These are phyloP conservation scores for Eriocheir sinensis DNA, from an alignment of 1,140 invertebrate genomes.

Conservation along the genomic window DNA sequence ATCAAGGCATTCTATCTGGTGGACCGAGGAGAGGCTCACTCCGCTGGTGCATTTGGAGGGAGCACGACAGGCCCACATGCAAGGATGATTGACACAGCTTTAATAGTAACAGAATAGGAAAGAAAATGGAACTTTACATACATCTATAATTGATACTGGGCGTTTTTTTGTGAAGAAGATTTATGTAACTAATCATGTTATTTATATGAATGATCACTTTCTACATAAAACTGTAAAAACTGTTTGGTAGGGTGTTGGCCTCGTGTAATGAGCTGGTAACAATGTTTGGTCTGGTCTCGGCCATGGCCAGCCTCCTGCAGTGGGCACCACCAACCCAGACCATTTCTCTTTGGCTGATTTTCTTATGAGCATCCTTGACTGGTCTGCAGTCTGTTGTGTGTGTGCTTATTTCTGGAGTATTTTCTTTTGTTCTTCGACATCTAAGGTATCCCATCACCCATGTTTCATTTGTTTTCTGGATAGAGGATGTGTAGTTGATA, in stretches of 20 bases:
- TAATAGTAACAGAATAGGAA: conserved; percentile 74
- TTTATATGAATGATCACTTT: conserved; percentile 77
- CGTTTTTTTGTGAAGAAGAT: conserved; percentile 75
- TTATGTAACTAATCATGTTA: conserved; percentile 77
- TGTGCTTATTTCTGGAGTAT: conserved; percentile 52
- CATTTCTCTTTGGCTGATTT: conserved; percentile 64
- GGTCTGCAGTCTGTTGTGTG: conserved; percentile 72
- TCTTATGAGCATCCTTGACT: conserved; percentile 69
- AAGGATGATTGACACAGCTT: conserved; percentile 76
- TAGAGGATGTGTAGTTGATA: conserved; percentile 73
- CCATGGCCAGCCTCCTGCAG: conserved; percentile 12
- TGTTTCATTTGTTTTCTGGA: conserved; percentile 66
- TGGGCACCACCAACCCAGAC: conserved; percentile 57
- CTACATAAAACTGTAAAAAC: conserved; percentile 76
- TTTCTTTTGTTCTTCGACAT: conserved; percentile 49
- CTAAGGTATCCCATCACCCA: conserved; percentile 60
- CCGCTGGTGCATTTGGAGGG: conserved; percentile 71
- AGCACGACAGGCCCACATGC: conserved; percentile 71
- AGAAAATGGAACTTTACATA: conserved; percentile 74
- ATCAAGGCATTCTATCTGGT: conserved; percentile 67
- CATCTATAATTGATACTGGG: conserved; percentile 75
- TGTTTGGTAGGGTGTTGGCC: conserved; percentile 75
- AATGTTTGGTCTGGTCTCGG: conserved; percentile 59
- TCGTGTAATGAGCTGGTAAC: conserved; percentile 71
- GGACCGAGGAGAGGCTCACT: conserved; percentile 71